Evolutionary conservation across 2,888 invertebrate genomes (phyloP).

Genomic region (Sphaerolaimus hirsutus): DNA sequence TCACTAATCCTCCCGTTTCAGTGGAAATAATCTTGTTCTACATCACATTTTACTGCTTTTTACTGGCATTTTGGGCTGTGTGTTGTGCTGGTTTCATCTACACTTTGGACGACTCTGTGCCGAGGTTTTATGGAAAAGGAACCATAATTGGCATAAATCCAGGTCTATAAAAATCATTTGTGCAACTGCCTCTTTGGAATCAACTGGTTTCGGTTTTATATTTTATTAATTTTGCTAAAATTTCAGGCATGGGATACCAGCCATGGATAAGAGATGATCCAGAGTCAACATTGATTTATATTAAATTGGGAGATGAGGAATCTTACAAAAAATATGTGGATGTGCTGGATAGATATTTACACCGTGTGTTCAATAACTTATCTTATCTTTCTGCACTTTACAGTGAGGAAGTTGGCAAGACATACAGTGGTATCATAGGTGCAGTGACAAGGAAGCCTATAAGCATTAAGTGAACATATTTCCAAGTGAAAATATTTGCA

Average conservation of each 20-base stretch:
- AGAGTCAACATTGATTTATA: slow-evolving; percentile 87
- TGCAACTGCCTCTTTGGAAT: no score
- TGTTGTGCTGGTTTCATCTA: slow-evolving; percentile 81
- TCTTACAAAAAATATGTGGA: slow-evolving; percentile 18
- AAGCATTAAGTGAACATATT: no score
- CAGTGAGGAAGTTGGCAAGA: no score
- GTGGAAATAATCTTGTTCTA: slow-evolving; percentile 87
- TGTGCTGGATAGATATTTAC: slow-evolving; percentile 10
- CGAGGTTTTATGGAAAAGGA: slow-evolving; percentile 63
- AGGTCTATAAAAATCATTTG: slow-evolving; percentile 42
- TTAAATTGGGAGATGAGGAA: slow-evolving; percentile 35
- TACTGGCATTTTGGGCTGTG: slow-evolving; percentile 77
- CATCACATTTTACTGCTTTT: slow-evolving; percentile 68
- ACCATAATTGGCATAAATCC: slow-evolving; percentile 80
- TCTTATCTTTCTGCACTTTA: no score
- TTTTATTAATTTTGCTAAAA: no score
- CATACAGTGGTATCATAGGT: no score
- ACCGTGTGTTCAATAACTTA: no score
- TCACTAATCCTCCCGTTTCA: no score
- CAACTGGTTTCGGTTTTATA: no score
- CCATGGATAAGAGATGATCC: slow-evolving; percentile 80
- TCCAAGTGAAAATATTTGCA: no score
- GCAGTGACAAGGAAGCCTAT: no score
- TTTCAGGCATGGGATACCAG: slow-evolving; percentile 73
- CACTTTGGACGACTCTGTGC: slow-evolving; percentile 55